Evolutionary conservation across 2,888 invertebrate genomes (phyloP).

Genomic region (Lasioglossum villosulum): DNA sequence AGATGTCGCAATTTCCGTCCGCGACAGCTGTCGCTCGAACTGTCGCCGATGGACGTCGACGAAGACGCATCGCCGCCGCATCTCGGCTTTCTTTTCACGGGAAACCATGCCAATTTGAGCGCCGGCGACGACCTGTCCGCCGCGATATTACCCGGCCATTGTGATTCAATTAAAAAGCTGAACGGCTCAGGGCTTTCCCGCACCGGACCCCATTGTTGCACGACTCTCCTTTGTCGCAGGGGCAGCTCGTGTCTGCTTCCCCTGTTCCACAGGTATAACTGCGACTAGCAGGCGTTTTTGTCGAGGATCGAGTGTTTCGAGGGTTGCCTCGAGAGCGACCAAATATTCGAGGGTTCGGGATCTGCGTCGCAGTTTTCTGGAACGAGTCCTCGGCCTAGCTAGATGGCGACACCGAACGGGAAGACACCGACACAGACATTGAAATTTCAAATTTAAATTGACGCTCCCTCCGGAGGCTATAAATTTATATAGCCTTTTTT

Average conservation of each 20-base stretch:
- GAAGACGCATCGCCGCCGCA: conserved; percentile 58
- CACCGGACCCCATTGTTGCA: background rate
- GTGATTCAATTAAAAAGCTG: conserved; percentile 9
- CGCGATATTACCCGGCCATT: background rate
- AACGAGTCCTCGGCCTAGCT: background rate
- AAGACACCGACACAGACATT: background rate
- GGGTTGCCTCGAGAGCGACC: background rate
- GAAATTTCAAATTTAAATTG: background rate
- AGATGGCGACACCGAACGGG: conserved; percentile 2
- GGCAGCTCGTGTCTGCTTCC: background rate
- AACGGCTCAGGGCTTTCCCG: background rate
- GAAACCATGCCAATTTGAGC: conserved; percentile 42
- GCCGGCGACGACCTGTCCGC: background rate
- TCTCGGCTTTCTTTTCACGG: conserved; percentile 45
- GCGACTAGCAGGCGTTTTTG: background rate
- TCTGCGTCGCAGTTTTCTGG: background rate
- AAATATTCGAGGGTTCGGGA: background rate
- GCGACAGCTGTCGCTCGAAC: conserved; percentile 67
- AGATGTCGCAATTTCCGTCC: conserved; percentile 75
- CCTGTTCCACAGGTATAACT: conserved; percentile 4
- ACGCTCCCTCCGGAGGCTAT: background rate
- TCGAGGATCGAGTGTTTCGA: background rate
- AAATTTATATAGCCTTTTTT: background rate
- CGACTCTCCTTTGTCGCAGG: conserved; percentile 4
- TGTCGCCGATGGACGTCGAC: conserved; percentile 55